A percentile compares a stretch with the other conserved stretches of the same genome.
Evolutionary conservation across 2,797 vertebrate genomes (phyloP).

Genomic region (Bufotes viridis): DNA sequence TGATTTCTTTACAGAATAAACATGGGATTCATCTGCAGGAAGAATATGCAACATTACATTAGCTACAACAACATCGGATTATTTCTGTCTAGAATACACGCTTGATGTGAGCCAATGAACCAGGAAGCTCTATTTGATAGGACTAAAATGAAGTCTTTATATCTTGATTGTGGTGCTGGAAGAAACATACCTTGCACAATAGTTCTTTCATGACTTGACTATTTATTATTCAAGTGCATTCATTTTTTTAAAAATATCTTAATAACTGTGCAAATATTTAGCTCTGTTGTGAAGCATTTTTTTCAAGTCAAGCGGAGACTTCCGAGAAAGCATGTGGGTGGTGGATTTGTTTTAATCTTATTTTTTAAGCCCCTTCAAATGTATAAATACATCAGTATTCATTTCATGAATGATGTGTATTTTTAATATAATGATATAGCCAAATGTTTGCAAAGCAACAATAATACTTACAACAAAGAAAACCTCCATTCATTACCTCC

Average conservation of each 20-base stretch:
- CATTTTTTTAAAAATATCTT: not conserved
- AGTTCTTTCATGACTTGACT: slow-evolving; percentile 1
- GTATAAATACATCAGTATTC: not conserved
- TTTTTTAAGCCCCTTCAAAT: slow-evolving; percentile 1
- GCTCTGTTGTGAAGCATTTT: not conserved
- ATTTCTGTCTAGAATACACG: slow-evolving; percentile 31
- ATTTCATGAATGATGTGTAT: not conserved
- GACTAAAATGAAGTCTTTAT: slow-evolving; percentile 1
- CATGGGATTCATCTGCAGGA: slow-evolving; percentile 30
- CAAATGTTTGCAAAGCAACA: not conserved
- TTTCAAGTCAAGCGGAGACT: slow-evolving; percentile 9
- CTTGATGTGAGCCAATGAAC: slow-evolving; percentile 26
- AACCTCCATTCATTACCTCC: not conserved
- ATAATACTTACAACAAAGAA: not conserved
- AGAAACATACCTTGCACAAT: slow-evolving; percentile 12
- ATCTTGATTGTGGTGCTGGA: not conserved
- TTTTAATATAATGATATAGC: not conserved
- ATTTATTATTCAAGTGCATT: not conserved
- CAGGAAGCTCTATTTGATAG: slow-evolving; percentile 11
- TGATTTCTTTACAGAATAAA: slow-evolving; percentile 36
- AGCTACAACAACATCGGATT: slow-evolving; percentile 48
- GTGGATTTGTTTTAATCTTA: slow-evolving; percentile 30
- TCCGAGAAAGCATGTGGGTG: not conserved
- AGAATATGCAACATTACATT: slow-evolving; percentile 45
- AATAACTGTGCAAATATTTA: not conserved